A percentile compares a stretch with the other conserved stretches of the same genome.
Evolutionary conservation across 2,113 vertebrate species (phyloP).

Genomic region (Dipodomys spectabilis): DNA sequence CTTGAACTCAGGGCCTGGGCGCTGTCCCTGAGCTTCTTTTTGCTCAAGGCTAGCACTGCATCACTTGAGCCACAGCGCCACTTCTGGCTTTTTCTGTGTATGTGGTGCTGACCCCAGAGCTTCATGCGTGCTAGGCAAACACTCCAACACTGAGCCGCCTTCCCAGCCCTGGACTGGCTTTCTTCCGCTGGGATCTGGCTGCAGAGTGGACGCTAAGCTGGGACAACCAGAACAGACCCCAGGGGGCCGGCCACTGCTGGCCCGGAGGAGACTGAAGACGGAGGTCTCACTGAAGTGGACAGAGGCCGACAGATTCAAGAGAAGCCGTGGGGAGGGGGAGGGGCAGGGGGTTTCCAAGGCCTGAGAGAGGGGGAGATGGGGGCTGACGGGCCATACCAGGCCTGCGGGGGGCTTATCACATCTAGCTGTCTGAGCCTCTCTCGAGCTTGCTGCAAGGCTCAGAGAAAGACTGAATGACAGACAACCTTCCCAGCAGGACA

Average conservation of each 20-base stretch:
- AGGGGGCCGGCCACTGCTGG: too few species aligned
- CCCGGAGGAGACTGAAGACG: neutral
- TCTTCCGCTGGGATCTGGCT: neutral
- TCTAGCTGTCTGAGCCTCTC: neutral
- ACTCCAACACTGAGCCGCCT: too few species aligned
- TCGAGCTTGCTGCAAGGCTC: accelerated
- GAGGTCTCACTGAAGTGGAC: accelerated
- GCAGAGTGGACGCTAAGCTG: too few species aligned
- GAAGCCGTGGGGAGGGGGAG: neutral
- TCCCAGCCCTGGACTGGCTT: too few species aligned
- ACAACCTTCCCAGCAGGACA: neutral
- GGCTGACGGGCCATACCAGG: too few species aligned
- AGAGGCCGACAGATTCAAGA: neutral
- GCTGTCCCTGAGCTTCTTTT: too few species aligned
- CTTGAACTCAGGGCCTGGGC: too few species aligned
- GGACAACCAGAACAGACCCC: accelerated
- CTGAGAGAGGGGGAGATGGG: neutral
- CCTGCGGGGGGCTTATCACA: accelerated
- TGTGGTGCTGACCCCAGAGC: too few species aligned
- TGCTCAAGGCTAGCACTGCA: too few species aligned
- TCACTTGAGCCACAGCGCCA: too few species aligned
- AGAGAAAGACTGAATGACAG: neutral
- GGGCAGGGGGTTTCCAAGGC: neutral
- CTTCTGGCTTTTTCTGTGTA: too few species aligned
- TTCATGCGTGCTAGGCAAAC: too few species aligned